Base-by-base conservation (phyloP, 2,113 vertebrate species). In the Lanius ludovicianus region DNA sequence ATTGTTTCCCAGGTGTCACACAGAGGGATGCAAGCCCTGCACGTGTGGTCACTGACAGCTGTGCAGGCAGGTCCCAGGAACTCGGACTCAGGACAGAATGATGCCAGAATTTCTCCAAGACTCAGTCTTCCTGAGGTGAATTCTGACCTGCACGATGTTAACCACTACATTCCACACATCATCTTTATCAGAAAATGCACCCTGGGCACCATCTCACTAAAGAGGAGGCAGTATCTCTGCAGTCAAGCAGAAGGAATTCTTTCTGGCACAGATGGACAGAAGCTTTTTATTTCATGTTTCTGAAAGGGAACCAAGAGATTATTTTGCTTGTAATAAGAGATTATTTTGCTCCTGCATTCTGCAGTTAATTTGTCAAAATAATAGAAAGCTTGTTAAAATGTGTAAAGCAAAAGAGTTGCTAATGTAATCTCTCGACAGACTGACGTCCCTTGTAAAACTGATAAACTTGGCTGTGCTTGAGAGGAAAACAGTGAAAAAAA, bases 31-130 rank as follows among this genome's bases (percentile, higher is more conserved):
- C 44, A 49, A 90, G 25, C n/a, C 63, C 75, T 60, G 53, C 56
- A 35, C 1, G 3, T 1, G 15, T 10, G 46, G 57, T 52, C 57
- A 19, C 47, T 6, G 44, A 46, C 0, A 1, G 55, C 42, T 73
- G 71, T 28, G 55, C 47, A 73, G 42, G 55, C 0, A 9, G 53
- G 74, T 15, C 68, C 78, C 0, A 0, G 56, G 56, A 75, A 55
- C 46, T 53, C 0, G 0, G 77, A 81, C 9, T 15, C 31, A n/a
- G 62, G 46, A 46, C 2, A 37, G 33, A 94, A 62, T 0, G 9
- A 62, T 30, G 46, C 28, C 46, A 39, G 50, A 83, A 69, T 30
- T 88, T 71, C 59, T 52, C 39, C 3, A 2, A 49, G 42, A 42
- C 39, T 81, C 56, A 82, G 53, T 41, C 63, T 77, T 65, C 21